phyloP scores from a whole-genome alignment of 2,797 vertebrate species.

The Sphenopsis melanotis region DNA sequence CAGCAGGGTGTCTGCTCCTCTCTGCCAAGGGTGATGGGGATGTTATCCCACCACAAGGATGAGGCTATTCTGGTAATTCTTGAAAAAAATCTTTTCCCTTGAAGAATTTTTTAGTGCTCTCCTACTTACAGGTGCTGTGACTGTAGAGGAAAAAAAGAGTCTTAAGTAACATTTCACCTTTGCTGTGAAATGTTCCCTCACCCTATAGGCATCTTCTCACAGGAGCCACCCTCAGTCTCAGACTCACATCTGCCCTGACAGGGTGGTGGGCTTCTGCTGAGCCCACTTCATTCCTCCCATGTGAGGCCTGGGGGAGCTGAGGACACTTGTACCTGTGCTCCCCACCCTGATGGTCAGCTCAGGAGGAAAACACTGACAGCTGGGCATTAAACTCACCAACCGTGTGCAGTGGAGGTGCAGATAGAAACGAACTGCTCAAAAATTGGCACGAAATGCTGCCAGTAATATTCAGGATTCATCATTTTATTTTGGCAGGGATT shows the following conservation, averaged over 20 bases:
- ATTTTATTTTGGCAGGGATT: conserved; percentile 67
- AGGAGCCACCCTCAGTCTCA: background rate
- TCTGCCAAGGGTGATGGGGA: background rate
- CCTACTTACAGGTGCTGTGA: background rate
- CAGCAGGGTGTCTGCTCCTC: background rate
- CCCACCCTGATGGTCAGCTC: background rate
- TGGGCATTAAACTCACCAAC: background rate
- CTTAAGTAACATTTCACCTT: background rate
- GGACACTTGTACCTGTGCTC: background rate
- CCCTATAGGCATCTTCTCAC: background rate
- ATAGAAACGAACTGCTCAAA: conserved; percentile 7
- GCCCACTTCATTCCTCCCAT: rapidly evolving
- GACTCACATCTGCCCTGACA: background rate
- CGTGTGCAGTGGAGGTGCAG: background rate
- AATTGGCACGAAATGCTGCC: conserved; percentile 48
- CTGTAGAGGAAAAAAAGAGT: background rate
- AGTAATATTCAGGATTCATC: conserved; percentile 63
- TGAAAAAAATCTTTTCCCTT: background rate
- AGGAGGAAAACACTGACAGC: conserved; percentile 13
- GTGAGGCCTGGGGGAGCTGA: background rate
- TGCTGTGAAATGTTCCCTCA: background rate
- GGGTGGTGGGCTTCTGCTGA: background rate
- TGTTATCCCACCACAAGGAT: background rate
- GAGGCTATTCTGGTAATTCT: background rate
- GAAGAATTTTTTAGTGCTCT: background rate